Evolutionary conservation across 1,140 invertebrate species (phyloP), one percentile per base, ranked within the genome.

Genomic region (Apis florea): DNA sequence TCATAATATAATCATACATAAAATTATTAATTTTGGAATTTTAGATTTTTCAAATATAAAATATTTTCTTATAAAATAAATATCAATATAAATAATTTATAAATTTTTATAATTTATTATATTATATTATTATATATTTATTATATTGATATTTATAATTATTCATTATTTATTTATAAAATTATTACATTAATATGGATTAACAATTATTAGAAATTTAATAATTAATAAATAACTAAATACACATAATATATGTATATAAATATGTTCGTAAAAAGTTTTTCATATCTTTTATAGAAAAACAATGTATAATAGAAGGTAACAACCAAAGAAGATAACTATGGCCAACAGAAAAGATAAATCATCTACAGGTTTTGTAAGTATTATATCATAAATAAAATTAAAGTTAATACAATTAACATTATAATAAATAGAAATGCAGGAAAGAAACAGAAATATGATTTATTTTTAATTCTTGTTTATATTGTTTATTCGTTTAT

Each of bases 321-420:
- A 85, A 85, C 71, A 24, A 51, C 76, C 11, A 31, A 10, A 40
- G 73, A 58, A 73, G 56, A 69, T 53, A 79, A 72, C 84, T 78
- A 90, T 90, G 90, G 83, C 90, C 26, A 90, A 85, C 64, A 88
- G 88, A 84, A 90, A 86, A 76, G 90, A 90, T 66, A 90, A 90
- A 89, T 68, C 86, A 54, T 78, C 90, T 2, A 21, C 72, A 67
- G 88, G 89, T 54, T 90, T 90, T 84, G 90, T 90, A 84, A 90
- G 90, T 90, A 84, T 26, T 19, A 69, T 19, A 24, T 15, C 4
- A 12, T 40, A 40, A 40, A 26, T 17, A 19, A 2, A 26, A 19
- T 19, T 24, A 17, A 47, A 13, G 6, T 68, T 49, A 13, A n/a
- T 10, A 15, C 3, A 4, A 1, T 15, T 24, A n/a, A 49, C 19